These are phyloP conservation scores for Venusia cambrica DNA, from an alignment of 2,888 invertebrate genomes.

Conservation along the genomic window DNA sequence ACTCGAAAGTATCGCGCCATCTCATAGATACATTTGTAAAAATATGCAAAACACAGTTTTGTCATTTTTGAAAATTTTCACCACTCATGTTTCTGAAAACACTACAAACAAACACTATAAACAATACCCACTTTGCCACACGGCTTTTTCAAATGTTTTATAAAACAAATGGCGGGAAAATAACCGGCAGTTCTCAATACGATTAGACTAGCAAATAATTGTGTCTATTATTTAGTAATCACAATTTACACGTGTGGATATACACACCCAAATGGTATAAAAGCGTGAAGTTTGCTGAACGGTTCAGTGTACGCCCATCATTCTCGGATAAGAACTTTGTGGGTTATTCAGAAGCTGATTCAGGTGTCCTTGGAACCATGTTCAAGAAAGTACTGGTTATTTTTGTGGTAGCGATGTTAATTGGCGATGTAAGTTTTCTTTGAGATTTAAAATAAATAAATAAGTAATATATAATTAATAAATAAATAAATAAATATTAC, in stretches of 20 bases:
- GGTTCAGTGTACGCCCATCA: constrained; percentile 8
- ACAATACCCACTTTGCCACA: too few species aligned
- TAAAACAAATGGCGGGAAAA: constrained; percentile 8
- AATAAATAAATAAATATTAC: too few species aligned
- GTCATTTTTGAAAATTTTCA: too few species aligned
- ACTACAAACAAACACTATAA: too few species aligned
- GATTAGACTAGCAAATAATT: constrained; percentile 17
- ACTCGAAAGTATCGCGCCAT: too few species aligned
- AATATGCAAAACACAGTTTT: too few species aligned
- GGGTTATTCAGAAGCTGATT: background rate
- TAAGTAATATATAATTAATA: too few species aligned
- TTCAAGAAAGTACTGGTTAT: constrained; percentile 31
- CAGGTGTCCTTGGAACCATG: constrained; percentile 27
- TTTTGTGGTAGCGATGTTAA: constrained; percentile 35
- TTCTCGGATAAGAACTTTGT: background rate
- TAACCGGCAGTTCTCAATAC: constrained; percentile 2
- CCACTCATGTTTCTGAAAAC: too few species aligned
- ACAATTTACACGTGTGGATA: constrained; percentile 25
- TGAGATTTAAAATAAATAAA: too few species aligned
- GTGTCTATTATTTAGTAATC: constrained; percentile 34
- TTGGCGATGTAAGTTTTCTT: constrained; percentile 41
- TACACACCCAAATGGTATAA: constrained; percentile 17
- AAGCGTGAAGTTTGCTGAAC: constrained; percentile 12
- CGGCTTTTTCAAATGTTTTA: too few species aligned
- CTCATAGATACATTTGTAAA: too few species aligned